Conservation (phyloP, 1,140 invertebrate species). For the Formica selysi region DNA sequence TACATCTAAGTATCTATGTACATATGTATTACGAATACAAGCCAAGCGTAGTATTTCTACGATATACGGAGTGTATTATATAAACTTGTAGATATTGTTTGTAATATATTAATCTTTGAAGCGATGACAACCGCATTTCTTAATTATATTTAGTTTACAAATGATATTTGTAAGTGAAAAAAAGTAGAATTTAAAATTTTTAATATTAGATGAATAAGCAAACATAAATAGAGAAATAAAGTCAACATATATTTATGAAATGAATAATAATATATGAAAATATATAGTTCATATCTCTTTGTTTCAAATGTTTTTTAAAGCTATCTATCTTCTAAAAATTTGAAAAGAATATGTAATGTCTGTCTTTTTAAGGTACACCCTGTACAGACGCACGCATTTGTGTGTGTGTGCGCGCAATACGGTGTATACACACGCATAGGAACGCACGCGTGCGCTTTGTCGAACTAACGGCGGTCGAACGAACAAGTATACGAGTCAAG, state of each 20-base stretch:
- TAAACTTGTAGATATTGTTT: not conserved
- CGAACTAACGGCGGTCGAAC: not conserved
- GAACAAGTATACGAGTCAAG: constrained; percentile 54
- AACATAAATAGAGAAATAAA: no score
- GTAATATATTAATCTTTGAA: not conserved
- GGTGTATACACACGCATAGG: constrained; percentile 40
- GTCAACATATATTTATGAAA: no score
- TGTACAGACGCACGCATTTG: not conserved
- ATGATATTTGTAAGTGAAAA: not conserved
- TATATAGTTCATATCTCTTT: no score
- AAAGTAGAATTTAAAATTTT: not conserved
- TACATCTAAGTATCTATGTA: constrained; percentile 23
- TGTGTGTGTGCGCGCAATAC: not conserved
- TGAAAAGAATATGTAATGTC: not conserved
- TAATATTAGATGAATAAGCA: no score
- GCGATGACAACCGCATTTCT: not conserved
- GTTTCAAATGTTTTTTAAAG: not conserved
- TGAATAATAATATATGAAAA: not conserved
- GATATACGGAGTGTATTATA: not conserved
- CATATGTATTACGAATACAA: no score
- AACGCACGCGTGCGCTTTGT: constrained; percentile 36
- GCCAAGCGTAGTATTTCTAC: not conserved
- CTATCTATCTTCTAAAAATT: not conserved
- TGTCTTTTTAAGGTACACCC: constrained; percentile 26
- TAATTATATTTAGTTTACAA: not conserved